Conservation (phyloP, 1,140 invertebrate species). For the Drosophila pseudoobscura region DNA sequence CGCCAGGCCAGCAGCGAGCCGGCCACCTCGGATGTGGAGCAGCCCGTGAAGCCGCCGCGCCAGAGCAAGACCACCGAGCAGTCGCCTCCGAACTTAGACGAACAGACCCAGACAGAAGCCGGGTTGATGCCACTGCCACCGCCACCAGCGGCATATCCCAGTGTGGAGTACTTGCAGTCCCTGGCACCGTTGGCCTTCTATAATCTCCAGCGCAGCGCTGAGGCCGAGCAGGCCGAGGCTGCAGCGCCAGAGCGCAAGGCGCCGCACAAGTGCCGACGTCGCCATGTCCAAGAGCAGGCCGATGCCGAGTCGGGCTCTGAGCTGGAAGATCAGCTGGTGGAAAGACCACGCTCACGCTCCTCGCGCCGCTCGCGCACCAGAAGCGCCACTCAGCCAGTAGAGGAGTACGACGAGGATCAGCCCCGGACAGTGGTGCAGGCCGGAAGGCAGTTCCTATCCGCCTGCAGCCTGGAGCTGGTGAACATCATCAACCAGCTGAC, state of each 20-base stretch:
- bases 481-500: constrained; percentile 87
- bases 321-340: constrained; percentile 73
- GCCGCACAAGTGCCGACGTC: constrained; percentile 71
- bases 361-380: constrained; percentile 78
- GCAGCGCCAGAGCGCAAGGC: constrained; percentile 54
- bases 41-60: constrained; percentile 72
- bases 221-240: constrained; percentile 66
- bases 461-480: constrained; percentile 86
- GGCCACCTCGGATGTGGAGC: constrained; percentile 52
- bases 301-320: constrained; percentile 60
- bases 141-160: constrained; percentile 83
- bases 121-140: constrained; percentile 86
- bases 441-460: constrained; percentile 87
- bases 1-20: constrained; percentile 69
- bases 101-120: constrained; percentile 81
- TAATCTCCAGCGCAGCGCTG: constrained; percentile 82
- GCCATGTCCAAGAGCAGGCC: constrained; percentile 56
- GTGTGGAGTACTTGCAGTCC: constrained; percentile 85
- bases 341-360: constrained; percentile 72
- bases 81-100: constrained; percentile 60
- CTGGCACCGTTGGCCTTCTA: constrained; percentile 82
- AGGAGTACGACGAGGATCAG: constrained; percentile 67
- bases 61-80: constrained; percentile 70
- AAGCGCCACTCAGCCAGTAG: constrained; percentile 79
- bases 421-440: constrained; percentile 86